Base-by-base conservation (phyloP, 2,888 invertebrate genomes). In the Hymenopus coronatus region DNA sequence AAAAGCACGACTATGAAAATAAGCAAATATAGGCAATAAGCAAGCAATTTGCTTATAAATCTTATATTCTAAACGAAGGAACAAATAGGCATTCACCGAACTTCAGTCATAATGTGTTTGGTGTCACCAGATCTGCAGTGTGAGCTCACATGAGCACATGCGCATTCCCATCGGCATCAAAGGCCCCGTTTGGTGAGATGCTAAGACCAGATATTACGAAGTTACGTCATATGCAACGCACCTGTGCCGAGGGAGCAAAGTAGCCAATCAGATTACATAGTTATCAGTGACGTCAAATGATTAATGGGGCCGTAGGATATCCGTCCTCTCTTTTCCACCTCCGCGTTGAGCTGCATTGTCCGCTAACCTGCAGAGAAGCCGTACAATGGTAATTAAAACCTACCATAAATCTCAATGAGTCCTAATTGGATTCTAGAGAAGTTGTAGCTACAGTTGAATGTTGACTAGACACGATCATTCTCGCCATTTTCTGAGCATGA, bases 261-360 rank as follows among this genome's bases (percentile, higher is more conserved):
- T 70, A 70, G 54, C 85, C 85, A 85, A 85, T 85, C 85, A 46
- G 85, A 46, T 40, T 33, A 25, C 85, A 15, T 40, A 25, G 28
- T 46, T 40, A 85, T 85, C 85, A 40, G 46, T 85, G 85, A 85
- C 85, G 85, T 85, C 85, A 85, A 2, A 30, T 85, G 85, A 85
- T 85, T 85, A 85, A 85, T 85, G 85, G 28, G 54, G 54, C 54
- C 20, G 20, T 70, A 70, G 20, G 20, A 70, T 70, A 70, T 70
- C 25, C 54, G 54, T 70, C 25, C 20, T 70, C 54, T 20, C 54
- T 70, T 70, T 70, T 25, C 54, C 54, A 70, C 54, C 54, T 70
- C 54, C 54, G 54, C 54, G 54, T 70, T 70, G 20, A 20, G 54
- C 54, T 25, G 54, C 54, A 70, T 70, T 70, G 54, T 70, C 54